A percentile compares a stretch with the other conserved stretches of the same genome.
These are phyloP conservation scores for Drosophila dunni DNA, from an alignment of 1,140 invertebrate species.

Conservation along the genomic window DNA sequence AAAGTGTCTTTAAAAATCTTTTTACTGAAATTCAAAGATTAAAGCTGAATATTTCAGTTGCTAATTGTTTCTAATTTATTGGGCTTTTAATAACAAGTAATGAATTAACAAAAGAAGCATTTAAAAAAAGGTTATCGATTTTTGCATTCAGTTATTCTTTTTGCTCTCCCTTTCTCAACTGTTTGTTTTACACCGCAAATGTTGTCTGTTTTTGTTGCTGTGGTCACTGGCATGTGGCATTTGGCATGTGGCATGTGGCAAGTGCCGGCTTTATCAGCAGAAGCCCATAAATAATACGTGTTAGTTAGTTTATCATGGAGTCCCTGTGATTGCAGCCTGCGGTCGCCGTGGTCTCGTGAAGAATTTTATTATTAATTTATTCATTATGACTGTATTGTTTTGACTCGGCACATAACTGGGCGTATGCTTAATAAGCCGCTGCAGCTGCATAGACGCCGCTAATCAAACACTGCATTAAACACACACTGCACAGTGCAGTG, in stretches of 20 bases:
- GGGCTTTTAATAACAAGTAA: background rate
- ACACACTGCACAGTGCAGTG: constrained; percentile 45
- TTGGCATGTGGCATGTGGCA: constrained; percentile 45
- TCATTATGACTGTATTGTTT: constrained; percentile 21
- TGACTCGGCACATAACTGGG: constrained; percentile 35
- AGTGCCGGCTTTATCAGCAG: constrained; percentile 39
- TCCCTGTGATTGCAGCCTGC: constrained; percentile 54
- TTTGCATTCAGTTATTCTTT: constrained; percentile 9
- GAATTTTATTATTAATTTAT: constrained; percentile 63
- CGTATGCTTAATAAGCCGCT: constrained; percentile 64
- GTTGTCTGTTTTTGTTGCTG: constrained; percentile 39
- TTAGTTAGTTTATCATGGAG: constrained; percentile 75
- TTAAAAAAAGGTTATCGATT: constrained; percentile 3
- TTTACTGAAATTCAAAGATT: too few species aligned
- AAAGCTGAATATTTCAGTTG: too few species aligned
- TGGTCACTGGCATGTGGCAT: constrained; percentile 40
- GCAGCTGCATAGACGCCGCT: constrained; percentile 29
- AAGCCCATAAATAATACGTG: constrained; percentile 67
- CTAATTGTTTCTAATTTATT: too few species aligned
- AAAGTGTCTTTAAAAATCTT: too few species aligned
- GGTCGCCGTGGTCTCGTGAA: constrained; percentile 42
- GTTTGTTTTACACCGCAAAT: constrained; percentile 53
- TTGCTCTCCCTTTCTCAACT: background rate
- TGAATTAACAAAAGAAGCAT: background rate
- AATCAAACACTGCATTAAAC: constrained; percentile 67